phyloP scores from a whole-genome alignment of 1,140 invertebrate species.

The Diorhabda elongata region DNA sequence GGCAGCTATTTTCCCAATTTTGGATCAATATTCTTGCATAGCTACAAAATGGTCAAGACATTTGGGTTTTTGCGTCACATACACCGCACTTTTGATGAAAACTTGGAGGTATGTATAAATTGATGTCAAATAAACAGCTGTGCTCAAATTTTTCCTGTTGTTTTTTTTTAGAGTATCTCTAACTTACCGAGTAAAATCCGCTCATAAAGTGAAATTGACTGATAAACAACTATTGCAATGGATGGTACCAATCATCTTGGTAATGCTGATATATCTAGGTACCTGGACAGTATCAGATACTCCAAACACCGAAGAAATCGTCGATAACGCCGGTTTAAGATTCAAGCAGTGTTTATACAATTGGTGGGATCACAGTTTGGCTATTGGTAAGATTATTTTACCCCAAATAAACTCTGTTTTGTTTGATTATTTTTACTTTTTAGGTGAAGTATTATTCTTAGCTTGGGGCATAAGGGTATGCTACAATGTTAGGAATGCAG shows the following conservation, averaged over 20 bases:
- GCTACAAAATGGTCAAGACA: constrained; percentile 88
- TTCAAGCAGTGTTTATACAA: constrained; percentile 87
- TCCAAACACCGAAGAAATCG: constrained; percentile 71
- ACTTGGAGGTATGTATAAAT: constrained; percentile 72
- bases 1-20: constrained; percentile 82
- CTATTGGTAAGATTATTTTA: constrained; percentile 62
- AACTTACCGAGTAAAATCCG: constrained; percentile 90
- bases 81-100: constrained; percentile 87
- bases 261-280: constrained; percentile 83
- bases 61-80: constrained; percentile 87
- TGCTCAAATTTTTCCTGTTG: too few species aligned
- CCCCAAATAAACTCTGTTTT: not conserved
- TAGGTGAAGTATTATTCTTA: constrained; percentile 83
- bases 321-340: constrained; percentile 67
- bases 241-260: constrained; percentile 82
- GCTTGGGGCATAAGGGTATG: constrained; percentile 88
- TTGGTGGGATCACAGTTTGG: constrained; percentile 89
- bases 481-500: constrained; percentile 85
- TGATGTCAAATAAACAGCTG: not conserved
- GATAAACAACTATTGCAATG: constrained; percentile 87
- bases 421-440: constrained; percentile 30
- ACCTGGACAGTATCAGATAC: constrained; percentile 85
- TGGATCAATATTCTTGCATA: constrained; percentile 76
- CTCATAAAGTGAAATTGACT: constrained; percentile 87
- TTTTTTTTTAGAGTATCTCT: constrained; percentile 71